Evolutionary conservation across 2,797 vertebrate species (phyloP).

Genomic region (Poecilia picta): DNA sequence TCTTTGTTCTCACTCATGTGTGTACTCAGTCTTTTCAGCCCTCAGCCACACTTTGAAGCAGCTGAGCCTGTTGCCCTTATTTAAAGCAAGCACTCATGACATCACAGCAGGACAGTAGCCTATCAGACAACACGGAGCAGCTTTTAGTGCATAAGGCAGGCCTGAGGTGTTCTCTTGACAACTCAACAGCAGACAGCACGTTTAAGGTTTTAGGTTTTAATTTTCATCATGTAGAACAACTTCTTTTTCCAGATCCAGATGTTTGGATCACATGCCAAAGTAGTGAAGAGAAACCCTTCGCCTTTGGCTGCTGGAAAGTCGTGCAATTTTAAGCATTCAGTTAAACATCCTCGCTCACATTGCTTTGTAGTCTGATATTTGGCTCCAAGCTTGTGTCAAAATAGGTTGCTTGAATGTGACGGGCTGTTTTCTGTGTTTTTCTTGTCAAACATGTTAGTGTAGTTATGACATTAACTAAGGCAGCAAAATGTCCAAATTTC

Average conservation of each 20-base stretch:
- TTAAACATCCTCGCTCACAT: background rate
- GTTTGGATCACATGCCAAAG: conserved; percentile 11
- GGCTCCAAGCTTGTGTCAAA: background rate
- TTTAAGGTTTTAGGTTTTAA: conserved; percentile 9
- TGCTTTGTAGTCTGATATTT: background rate
- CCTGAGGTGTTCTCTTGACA: conserved; percentile 38
- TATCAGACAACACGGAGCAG: conserved; percentile 51
- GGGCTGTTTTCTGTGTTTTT: background rate
- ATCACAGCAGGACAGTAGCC: conserved; percentile 62
- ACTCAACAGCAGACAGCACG: conserved; percentile 26
- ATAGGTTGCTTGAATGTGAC: background rate
- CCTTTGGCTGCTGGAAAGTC: conserved; percentile 18
- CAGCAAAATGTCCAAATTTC: background rate
- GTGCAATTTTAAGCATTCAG: background rate
- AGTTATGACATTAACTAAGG: background rate
- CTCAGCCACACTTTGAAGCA: conserved; percentile 61
- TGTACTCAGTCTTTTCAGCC: conserved; percentile 44
- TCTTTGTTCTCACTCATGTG: conserved; percentile 35
- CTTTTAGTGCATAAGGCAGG: conserved; percentile 42
- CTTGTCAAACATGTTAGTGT: background rate
- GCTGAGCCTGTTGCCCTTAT: conserved; percentile 54
- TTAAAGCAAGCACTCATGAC: conserved; percentile 67
- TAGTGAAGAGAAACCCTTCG: conserved; percentile 21
- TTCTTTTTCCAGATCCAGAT: conserved; percentile 13
- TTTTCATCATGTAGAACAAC: conserved; percentile 25